Base-by-base conservation (phyloP, 2,888 invertebrate species). In the Lobophora halterata region DNA sequence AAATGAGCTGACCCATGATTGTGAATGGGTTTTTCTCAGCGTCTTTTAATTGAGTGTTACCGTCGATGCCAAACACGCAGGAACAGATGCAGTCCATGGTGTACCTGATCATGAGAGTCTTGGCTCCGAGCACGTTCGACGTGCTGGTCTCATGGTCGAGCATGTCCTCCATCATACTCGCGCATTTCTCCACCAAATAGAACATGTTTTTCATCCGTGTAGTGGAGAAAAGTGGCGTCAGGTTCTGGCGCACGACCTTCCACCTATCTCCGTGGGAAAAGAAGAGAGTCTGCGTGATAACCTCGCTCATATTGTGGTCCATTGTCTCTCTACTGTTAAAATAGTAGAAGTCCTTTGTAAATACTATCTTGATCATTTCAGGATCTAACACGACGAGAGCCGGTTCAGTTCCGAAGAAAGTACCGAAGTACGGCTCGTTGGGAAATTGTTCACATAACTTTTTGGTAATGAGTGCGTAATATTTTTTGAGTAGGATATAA, bases 131-230 rank as follows among this genome's bases (percentile, higher is more conserved):
- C 0, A 46, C 49, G 0, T 57, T 47, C 0, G 44, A 46, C 2
- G 12, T 21, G 5, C 45, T 39, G 2, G 46, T 36, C 27, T 65
- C 60, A 2, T 62, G 43, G 7, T 66, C 63, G 0, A 81, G 49
- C 30, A 73, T 40, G 0, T 46, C 52, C 21, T 80, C 77, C 1
- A 77, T 65, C 0, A 45, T 47, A 4, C 48, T 29, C 0, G 64
- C 37, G 29, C 73, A 71, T 3, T 66, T 61, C 28, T 65, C 59
- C 3, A 81, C 67, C 5, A 80, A 45, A 38, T 69, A 53, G 29
- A 81, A 83, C 82, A 82, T 83, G 7, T 64, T 75, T 41, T 69
- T 80, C 65, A 81, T 76, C 48, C 80, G 81, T 0, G 70, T 53
- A 0, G 75, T 65, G 0, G 82, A 67, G 47, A 81, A 85, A 0